Evolutionary conservation across 1,140 invertebrate species (phyloP).

Genomic region (Papilio aristodemus): DNA sequence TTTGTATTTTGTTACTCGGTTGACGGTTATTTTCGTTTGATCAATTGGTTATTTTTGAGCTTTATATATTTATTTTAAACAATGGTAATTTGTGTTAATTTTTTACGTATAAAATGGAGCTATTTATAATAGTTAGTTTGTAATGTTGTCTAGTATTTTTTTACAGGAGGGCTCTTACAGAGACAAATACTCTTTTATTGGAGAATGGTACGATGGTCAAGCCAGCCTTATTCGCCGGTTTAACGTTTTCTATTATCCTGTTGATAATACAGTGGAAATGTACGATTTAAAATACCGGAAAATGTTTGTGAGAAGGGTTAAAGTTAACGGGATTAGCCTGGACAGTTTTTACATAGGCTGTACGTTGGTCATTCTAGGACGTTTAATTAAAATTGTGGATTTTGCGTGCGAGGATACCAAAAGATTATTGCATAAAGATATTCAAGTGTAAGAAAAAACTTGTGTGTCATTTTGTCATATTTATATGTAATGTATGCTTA

Average conservation of each 20-base stretch:
- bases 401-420: conserved; percentile 87
- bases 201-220: conserved; percentile 91
- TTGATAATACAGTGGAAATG: conserved; percentile 89
- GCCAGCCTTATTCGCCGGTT: conserved; percentile 86
- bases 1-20: conserved; percentile 7
- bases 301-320: conserved; percentile 88
- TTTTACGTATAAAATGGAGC: not conserved
- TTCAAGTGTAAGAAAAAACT: conserved; percentile 81
- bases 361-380: conserved; percentile 87
- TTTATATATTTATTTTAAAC: conserved; percentile 19
- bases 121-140: conserved; percentile 17
- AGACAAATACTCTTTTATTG: conserved; percentile 83
- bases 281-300: conserved; percentile 88
- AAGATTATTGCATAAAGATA: conserved; percentile 81
- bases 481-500: not conserved
- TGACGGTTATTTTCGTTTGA: conserved; percentile 31
- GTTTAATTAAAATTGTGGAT: conserved; percentile 88
- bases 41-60: conserved; percentile 1
- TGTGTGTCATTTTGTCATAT: not conserved
- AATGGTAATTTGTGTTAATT: conserved; percentile 9
- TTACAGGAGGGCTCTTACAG: conserved; percentile 71
- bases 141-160: conserved; percentile 30
- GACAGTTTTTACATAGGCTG: conserved; percentile 89
- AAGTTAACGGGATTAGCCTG: conserved; percentile 84
- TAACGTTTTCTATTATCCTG: conserved; percentile 87